A percentile compares a stretch with the other conserved stretches of the same genome.
phyloP scores from a whole-genome alignment of 1,140 invertebrate species.

The Calycopis cecrops region DNA sequence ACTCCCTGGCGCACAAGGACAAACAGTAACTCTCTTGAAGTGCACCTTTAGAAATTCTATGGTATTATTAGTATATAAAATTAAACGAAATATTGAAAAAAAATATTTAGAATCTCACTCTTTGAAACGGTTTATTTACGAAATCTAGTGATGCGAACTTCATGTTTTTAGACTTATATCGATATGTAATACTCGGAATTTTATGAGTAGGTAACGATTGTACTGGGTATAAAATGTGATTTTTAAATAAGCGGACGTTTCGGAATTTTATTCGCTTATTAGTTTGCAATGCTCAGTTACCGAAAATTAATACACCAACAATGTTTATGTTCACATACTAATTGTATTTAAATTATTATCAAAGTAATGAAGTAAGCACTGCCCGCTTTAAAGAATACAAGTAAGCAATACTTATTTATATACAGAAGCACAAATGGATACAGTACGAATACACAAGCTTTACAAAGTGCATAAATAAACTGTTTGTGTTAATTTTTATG shows the following conservation, averaged over 20 bases:
- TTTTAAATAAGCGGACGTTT: constrained; percentile 37
- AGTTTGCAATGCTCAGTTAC: constrained; percentile 41
- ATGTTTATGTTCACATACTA: constrained; percentile 3
- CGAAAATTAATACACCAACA: constrained; percentile 8
- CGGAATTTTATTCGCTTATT: constrained; percentile 38
- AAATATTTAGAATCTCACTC: constrained; percentile 67
- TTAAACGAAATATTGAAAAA: constrained; percentile 62
- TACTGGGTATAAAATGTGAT: constrained; percentile 59
- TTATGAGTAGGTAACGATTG: constrained; percentile 58
- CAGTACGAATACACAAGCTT: constrained; percentile 4
- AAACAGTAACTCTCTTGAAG: constrained; percentile 66
- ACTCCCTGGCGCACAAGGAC: constrained; percentile 71
- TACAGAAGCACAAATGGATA: constrained; percentile 11
- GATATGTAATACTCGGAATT: constrained; percentile 66
- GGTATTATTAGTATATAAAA: constrained; percentile 72
- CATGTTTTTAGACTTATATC: constrained; percentile 66
- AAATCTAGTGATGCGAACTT: constrained; percentile 59
- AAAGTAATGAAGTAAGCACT: constrained; percentile 7
- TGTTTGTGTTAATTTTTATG: constrained; percentile 28
- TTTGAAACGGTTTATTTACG: constrained; percentile 63
- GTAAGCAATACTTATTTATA: constrained; percentile 8
- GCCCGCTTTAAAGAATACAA: constrained; percentile 3
- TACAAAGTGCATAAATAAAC: constrained; percentile 14
- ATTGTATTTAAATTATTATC: background rate
- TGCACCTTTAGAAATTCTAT: constrained; percentile 65